Percentiles rank a stretch among this genome's conserved stretches.
These are phyloP conservation scores for Ctenodactylus gundi DNA, from an alignment of 2,113 vertebrate genomes.

Conservation along the genomic window DNA sequence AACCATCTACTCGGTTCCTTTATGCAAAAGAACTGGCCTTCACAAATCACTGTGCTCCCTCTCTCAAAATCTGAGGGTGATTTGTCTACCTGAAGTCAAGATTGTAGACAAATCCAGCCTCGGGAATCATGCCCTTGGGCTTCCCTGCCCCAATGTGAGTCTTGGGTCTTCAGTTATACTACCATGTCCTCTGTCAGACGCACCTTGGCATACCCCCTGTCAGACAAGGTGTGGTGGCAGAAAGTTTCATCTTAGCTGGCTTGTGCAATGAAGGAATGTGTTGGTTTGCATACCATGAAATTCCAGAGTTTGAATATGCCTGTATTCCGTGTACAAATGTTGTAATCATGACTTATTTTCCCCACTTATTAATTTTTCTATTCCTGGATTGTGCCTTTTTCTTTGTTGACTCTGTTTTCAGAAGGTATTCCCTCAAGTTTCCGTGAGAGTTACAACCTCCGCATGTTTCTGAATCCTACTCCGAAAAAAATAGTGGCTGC, in stretches of 20 bases:
- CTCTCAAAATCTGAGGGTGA: not conserved
- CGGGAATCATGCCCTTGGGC: not conserved
- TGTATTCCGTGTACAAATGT: not conserved
- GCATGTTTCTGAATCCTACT: not conserved
- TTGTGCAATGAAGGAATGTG: not conserved
- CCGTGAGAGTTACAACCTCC: not conserved
- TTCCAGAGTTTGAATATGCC: not conserved
- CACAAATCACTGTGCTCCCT: not conserved
- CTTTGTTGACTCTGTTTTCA: not conserved
- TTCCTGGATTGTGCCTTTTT: not conserved
- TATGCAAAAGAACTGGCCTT: not conserved
- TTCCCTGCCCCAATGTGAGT: not conserved
- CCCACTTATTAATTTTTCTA: not conserved
- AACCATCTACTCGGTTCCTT: not conserved
- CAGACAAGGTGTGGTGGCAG: too few species aligned
- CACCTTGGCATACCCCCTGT: too few species aligned
- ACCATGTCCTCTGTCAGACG: too few species aligned
- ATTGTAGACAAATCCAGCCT: not conserved
- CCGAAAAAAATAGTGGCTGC: not conserved
- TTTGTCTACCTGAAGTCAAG: not conserved
- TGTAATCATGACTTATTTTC: not conserved
- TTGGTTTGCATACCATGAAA: not conserved
- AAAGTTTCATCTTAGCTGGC: not conserved
- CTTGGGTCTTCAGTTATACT: too few species aligned
- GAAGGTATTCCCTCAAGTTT: not conserved